Conservation (phyloP, 37 sponge, comb jelly and placozoan genomes). For the Geodia barretti region DNA sequence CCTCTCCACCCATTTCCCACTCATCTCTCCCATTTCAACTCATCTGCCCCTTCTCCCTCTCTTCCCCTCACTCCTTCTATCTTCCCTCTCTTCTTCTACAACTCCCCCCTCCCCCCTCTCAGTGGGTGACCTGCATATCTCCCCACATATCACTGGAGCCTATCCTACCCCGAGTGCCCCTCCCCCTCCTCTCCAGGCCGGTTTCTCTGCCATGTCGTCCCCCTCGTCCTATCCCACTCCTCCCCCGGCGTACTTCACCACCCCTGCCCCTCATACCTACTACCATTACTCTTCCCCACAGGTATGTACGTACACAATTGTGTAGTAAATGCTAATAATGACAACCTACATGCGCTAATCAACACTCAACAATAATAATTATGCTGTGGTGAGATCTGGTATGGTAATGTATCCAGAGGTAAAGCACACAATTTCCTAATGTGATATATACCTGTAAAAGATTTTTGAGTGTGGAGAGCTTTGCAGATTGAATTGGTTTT, state of each 20-base stretch:
- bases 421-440: too few relatives aligned
- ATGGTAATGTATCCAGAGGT: too few relatives aligned
- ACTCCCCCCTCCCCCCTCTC: neutral
- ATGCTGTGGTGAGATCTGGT: too few relatives aligned
- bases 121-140: neutral
- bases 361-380: too few relatives aligned
- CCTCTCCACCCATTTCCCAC: neutral
- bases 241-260: neutral
- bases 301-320: neutral
- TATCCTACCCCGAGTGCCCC: conserved; percentile 6
- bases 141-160: too few relatives aligned
- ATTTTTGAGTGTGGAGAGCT: too few relatives aligned
- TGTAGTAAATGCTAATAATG: neutral
- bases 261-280: neutral
- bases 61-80: neutral
- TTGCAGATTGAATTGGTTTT: too few relatives aligned
- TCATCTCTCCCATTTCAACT: neutral
- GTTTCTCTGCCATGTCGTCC: neutral
- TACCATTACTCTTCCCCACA: neutral
- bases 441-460: too few relatives aligned
- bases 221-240: neutral
- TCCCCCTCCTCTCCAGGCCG: neutral
- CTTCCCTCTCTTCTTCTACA: neutral
- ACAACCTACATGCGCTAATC: too few relatives aligned
- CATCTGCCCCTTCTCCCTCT: too few relatives aligned